phyloP scores from a whole-genome alignment of 2,888 invertebrate genomes.

The Caenorhabditis zanzibari region DNA sequence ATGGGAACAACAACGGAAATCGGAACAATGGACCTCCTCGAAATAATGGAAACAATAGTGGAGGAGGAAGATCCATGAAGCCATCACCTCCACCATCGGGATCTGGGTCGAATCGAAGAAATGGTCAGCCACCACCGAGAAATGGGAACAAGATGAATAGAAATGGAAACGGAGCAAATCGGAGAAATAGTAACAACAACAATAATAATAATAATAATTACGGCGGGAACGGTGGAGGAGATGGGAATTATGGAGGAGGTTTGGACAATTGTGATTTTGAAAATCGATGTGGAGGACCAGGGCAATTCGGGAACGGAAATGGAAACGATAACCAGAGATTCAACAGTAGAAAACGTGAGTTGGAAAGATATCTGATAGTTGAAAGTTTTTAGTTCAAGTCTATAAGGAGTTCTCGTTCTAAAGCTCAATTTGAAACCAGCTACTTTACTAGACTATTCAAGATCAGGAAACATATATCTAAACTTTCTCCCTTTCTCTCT shows the following conservation, averaged over 20 bases:
- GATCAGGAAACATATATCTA: neutral
- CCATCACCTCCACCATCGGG: slow-evolving; percentile 20
- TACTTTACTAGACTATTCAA: no score
- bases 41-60: slow-evolving; percentile 32
- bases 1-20: slow-evolving; percentile 33
- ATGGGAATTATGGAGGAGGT: slow-evolving; percentile 8
- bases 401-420: no score
- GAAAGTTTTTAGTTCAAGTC: no score
- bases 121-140: slow-evolving; percentile 36
- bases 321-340: slow-evolving; percentile 46
- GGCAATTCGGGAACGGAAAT: slow-evolving; percentile 11
- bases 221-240: slow-evolving; percentile 15
- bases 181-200: slow-evolving; percentile 40
- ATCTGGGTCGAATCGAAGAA: slow-evolving; percentile 49
- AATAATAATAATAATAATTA: slow-evolving; percentile 4
- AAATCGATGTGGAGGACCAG: slow-evolving; percentile 26
- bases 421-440: no score
- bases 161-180: slow-evolving; percentile 17
- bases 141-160: slow-evolving; percentile 31
- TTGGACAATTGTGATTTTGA: slow-evolving; percentile 24
- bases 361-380: neutral
- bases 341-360: slow-evolving; percentile 54
- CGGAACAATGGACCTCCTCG: slow-evolving; percentile 44
- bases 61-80: slow-evolving; percentile 26
- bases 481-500: neutral